Conservation (phyloP, 2,113 vertebrate genomes). For the Acanthisitta chloris region DNA sequence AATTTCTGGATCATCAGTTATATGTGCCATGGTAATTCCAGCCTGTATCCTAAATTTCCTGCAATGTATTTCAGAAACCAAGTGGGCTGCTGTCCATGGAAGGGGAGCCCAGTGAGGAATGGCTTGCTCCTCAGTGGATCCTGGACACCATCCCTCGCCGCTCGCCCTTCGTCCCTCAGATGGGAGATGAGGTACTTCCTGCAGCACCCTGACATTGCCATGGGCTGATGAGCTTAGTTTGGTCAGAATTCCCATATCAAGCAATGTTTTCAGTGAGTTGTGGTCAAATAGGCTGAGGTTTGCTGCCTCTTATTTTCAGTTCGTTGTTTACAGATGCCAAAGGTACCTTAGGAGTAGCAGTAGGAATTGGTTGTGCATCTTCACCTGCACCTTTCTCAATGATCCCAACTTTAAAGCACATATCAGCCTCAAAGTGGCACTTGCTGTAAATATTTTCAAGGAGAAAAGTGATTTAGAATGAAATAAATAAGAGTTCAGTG, state of each 20-base stretch:
- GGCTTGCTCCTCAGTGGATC: slow-evolving; percentile 93
- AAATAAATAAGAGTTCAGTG: not conserved
- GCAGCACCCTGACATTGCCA: not conserved
- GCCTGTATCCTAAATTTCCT: not conserved
- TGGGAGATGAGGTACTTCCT: slow-evolving; percentile 92
- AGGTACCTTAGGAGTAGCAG: not conserved
- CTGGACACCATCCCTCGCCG: slow-evolving; percentile 89
- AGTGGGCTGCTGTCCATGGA: slow-evolving; percentile 82
- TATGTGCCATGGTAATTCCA: not conserved
- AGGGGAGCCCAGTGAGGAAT: slow-evolving; percentile 86
- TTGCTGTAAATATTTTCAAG: not conserved
- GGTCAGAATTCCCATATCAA: accelerated
- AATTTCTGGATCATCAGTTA: not conserved
- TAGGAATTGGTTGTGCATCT: not conserved
- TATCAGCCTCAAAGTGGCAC: too few relatives aligned
- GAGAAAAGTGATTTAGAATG: not conserved
- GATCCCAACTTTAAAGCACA: not conserved
- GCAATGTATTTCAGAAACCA: slow-evolving; percentile 76
- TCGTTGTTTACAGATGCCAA: not conserved
- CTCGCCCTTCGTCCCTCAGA: slow-evolving; percentile 96
- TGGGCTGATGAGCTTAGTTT: not conserved
- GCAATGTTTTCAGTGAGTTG: not conserved
- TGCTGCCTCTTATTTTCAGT: too few relatives aligned
- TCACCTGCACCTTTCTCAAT: not conserved
- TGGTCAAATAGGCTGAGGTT: not conserved